These are phyloP conservation scores for Pogonomyrmex californicus DNA, from an alignment of 1,140 invertebrate genomes.

Conservation along the genomic window DNA sequence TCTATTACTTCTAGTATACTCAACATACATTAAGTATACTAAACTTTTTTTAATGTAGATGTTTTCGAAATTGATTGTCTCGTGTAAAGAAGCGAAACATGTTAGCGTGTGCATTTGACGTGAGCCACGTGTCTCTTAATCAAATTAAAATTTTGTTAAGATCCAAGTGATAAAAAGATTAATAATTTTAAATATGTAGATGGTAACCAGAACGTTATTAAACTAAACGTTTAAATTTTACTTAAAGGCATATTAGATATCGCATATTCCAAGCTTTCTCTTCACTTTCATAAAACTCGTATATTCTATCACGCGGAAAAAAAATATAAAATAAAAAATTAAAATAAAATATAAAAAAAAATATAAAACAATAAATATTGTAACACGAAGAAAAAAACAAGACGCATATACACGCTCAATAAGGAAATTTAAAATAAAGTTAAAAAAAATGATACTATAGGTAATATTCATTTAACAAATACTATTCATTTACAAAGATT, in stretches of 20 bases:
- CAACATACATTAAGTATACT: no score
- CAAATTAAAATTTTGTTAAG: not conserved
- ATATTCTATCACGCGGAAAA: not conserved
- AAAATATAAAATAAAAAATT: slow-evolving; percentile 11
- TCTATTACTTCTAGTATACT: no score
- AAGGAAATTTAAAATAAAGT: not conserved
- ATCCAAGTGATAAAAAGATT: slow-evolving; percentile 4
- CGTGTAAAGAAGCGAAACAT: no score
- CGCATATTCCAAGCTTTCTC: not conserved
- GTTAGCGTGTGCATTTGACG: no score
- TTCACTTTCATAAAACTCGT: not conserved
- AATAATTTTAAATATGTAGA: slow-evolving; percentile 21
- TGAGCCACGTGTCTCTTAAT: not conserved
- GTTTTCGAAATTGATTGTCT: no score
- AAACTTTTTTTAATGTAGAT: no score
- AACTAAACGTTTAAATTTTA: slow-evolving; percentile 35
- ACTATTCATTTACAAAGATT: no score
- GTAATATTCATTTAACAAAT: no score
- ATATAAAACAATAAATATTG: no score
- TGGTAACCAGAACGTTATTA: not conserved
- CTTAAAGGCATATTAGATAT: slow-evolving; percentile 21
- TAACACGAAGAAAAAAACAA: not conserved
- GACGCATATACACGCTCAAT: not conserved
- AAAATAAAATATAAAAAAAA: not conserved
- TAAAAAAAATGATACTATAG: not conserved